Evolutionary conservation across 1,140 invertebrate species (phyloP), one percentile per base, ranked within the genome.

Genomic region (Scaptomyza montana): DNA sequence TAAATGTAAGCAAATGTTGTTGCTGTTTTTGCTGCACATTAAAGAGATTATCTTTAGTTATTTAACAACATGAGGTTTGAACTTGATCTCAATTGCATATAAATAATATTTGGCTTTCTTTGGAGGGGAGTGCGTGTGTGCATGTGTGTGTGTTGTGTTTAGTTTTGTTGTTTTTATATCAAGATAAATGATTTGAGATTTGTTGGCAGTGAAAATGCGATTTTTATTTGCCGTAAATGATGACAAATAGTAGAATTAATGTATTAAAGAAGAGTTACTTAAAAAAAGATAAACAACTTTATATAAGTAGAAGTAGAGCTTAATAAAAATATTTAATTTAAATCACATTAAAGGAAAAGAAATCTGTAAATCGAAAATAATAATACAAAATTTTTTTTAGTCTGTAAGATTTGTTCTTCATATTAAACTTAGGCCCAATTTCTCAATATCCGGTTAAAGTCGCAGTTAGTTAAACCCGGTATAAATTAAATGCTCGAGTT

Each of bases 51-150:
- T 13, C 28, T 30, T 30, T 41, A 19, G 30, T 57, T 56, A 41
- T 28, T 50, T 56, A 28, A 19, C 12, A 43, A 25, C 25, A 46
- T 19, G 19, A n/a, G 39, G 12, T 28, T 33, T 66, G 53, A 74
- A 74, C 66, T 68, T 69, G 65, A 69, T 54, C 51, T 45, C 59
- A 45, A 69, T 57, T 74, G 6, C 28, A 3, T 49, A 25, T 33
- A 62, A 45, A 39, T 46, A 50, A 16, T 41, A 50, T 19, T 25
- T 45, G 30, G 36, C 21, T 57, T 33, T 16, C 16, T 10, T 36
- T 53, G 13, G 51, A 16, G 16, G n/a, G 41, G 41, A 1, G 16
- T 16, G 16, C 16, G 56, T 19, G 56, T 33, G 25, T 28, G 10
- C 10, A n/a, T 30, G 56, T 19, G 56, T 33, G 25, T 28, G 10